These are phyloP conservation scores for Omphaloscelis lunosa DNA, from an alignment of 2,888 invertebrate species.

Conservation along the genomic window DNA sequence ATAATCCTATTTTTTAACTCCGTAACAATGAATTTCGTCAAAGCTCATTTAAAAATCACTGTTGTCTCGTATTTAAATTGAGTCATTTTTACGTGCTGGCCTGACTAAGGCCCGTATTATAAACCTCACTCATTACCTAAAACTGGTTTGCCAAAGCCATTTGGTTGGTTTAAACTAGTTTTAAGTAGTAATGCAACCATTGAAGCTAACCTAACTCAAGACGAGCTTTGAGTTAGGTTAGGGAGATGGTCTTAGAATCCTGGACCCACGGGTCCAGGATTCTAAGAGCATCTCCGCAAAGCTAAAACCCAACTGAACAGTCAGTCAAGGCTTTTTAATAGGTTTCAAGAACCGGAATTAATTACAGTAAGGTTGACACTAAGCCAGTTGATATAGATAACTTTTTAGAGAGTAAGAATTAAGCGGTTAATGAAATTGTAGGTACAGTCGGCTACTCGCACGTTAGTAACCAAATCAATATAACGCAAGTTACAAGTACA, in stretches of 20 bases:
- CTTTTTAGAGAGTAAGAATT: background rate
- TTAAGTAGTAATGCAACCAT: background rate
- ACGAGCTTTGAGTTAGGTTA: background rate
- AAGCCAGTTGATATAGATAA: background rate
- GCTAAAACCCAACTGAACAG: background rate
- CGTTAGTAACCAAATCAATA: background rate
- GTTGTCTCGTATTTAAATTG: background rate
- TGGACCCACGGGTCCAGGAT: background rate
- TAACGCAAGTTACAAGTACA: background rate
- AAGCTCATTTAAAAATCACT: background rate
- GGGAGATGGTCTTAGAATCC: too few species aligned
- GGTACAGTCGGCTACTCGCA: too few species aligned
- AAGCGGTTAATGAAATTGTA: background rate
- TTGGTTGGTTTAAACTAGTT: background rate
- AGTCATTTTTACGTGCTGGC: background rate
- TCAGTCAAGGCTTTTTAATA: background rate
- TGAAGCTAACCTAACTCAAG: background rate
- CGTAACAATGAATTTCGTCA: background rate
- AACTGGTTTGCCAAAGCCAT: background rate
- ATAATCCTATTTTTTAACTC: background rate
- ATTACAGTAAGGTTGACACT: background rate
- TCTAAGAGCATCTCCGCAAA: background rate
- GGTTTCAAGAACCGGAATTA: background rate
- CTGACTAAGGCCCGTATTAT: background rate
- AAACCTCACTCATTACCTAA: background rate